Conservation (phyloP, 2,888 invertebrate genomes). For the Galerucella pusilla region DNA sequence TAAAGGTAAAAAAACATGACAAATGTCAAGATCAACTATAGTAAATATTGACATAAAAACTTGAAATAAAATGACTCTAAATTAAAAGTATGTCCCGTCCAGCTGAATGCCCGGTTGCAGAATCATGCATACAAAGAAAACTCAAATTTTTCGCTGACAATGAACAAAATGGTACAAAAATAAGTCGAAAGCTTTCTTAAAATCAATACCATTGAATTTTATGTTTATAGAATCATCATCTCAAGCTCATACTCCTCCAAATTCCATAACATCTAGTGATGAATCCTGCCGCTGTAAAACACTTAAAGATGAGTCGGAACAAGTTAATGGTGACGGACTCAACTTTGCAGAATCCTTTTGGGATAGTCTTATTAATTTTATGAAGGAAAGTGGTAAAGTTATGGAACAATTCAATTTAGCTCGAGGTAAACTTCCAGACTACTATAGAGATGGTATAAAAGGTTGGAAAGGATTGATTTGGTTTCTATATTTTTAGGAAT, state of each 20-base stretch:
- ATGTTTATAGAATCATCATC: background rate
- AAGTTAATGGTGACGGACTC: background rate
- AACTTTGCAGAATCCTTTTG: constrained; percentile 17
- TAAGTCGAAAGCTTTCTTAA: no score
- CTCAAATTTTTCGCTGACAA: background rate
- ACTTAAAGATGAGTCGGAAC: background rate
- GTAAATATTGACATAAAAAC: background rate
- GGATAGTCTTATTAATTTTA: constrained; percentile 21
- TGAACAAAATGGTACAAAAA: background rate
- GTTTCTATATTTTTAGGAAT: constrained; percentile 17
- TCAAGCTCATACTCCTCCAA: background rate
- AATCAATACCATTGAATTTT: background rate
- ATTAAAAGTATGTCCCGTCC: background rate
- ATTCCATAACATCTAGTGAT: background rate
- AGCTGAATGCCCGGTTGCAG: background rate
- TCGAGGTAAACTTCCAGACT: background rate
- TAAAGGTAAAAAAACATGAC: background rate
- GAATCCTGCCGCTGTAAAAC: background rate
- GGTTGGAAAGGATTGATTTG: no score
- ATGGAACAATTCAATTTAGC: constrained; percentile 2
- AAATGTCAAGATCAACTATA: background rate
- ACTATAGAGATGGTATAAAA: no score
- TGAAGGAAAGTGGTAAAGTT: constrained; percentile 20
- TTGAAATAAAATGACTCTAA: background rate
- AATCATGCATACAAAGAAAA: background rate